These are phyloP conservation scores for Oeneis ivallda DNA, from an alignment of 2,888 invertebrate genomes.

Conservation along the genomic window DNA sequence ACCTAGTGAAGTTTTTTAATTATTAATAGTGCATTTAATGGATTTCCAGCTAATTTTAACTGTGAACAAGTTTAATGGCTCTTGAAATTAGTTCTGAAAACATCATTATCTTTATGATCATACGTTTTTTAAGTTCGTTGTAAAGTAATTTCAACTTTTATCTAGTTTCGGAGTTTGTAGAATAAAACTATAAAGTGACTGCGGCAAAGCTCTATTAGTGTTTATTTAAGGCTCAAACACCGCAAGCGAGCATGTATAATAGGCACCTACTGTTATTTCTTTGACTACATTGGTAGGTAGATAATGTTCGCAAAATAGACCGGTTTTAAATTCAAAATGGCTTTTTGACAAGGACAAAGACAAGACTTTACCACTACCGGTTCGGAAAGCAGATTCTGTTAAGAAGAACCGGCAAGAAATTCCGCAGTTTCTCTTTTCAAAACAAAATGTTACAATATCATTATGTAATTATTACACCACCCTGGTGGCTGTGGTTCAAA, in stretches of 20 bases:
- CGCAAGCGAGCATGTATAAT: neutral
- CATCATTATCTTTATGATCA: conserved; percentile 19
- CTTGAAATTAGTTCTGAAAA: conserved; percentile 21
- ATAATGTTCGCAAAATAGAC: too few relatives aligned
- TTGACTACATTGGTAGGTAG: too few relatives aligned
- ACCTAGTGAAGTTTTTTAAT: conserved; percentile 20
- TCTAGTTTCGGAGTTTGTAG: conserved; percentile 18
- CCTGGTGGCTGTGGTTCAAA: too few relatives aligned
- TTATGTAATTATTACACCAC: too few relatives aligned
- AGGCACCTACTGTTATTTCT: neutral
- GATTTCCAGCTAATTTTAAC: conserved; percentile 14
- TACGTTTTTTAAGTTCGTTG: conserved; percentile 15
- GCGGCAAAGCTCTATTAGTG: neutral
- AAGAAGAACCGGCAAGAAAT: too few relatives aligned
- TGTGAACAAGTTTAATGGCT: conserved; percentile 18
- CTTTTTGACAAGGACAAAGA: too few relatives aligned
- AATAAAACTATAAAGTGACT: conserved; percentile 17
- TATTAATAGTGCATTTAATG: conserved; percentile 21
- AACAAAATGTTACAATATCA: too few relatives aligned
- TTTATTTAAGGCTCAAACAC: conserved; percentile 1
- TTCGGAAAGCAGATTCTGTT: too few relatives aligned
- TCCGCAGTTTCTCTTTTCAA: too few relatives aligned
- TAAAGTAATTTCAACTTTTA: conserved; percentile 26
- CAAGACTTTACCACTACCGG: too few relatives aligned
- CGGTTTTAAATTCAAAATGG: too few relatives aligned